These are phyloP conservation scores for Acleris cristana DNA, from an alignment of 2,888 invertebrate genomes.

Conservation along the genomic window DNA sequence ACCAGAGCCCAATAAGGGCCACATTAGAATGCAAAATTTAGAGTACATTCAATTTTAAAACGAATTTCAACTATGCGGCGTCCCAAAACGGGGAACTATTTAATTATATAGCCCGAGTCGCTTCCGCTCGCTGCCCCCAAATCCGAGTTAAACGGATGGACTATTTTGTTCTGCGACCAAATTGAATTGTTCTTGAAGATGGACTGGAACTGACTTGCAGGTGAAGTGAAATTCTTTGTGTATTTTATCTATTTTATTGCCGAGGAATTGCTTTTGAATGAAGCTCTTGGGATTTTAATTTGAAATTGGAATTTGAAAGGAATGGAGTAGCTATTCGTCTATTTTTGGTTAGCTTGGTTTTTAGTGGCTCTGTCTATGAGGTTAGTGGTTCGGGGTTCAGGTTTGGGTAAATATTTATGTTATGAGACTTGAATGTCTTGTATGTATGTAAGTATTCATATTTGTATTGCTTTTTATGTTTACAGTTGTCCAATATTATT, in stretches of 20 bases:
- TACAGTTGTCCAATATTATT: too few relatives aligned
- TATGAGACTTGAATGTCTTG: too few relatives aligned
- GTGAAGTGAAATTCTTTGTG: constrained; percentile 25
- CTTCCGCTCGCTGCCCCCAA: constrained; percentile 20
- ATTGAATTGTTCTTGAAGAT: constrained; percentile 34
- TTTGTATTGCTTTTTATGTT: too few relatives aligned
- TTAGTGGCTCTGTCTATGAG: too few relatives aligned
- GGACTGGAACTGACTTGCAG: constrained; percentile 19
- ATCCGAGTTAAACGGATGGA: constrained; percentile 23
- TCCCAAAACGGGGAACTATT: constrained; percentile 30
- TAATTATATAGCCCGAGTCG: constrained; percentile 28
- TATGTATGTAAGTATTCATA: too few relatives aligned
- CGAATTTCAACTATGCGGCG: constrained; percentile 15
- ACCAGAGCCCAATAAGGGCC: background rate
- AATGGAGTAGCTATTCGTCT: too few relatives aligned
- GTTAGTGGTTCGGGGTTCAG: too few relatives aligned
- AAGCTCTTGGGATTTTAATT: constrained; percentile 25
- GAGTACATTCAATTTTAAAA: constrained; percentile 26
- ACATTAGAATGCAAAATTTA: constrained; percentile 7
- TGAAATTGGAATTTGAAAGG: background rate
- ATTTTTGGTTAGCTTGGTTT: too few relatives aligned
- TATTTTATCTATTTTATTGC: constrained; percentile 30
- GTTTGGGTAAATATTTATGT: too few relatives aligned
- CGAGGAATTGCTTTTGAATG: constrained; percentile 25
- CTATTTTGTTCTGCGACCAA: constrained; percentile 25